These are phyloP conservation scores for Borostomias antarcticus DNA, from an alignment of 2,797 vertebrate genomes.

Conservation along the genomic window DNA sequence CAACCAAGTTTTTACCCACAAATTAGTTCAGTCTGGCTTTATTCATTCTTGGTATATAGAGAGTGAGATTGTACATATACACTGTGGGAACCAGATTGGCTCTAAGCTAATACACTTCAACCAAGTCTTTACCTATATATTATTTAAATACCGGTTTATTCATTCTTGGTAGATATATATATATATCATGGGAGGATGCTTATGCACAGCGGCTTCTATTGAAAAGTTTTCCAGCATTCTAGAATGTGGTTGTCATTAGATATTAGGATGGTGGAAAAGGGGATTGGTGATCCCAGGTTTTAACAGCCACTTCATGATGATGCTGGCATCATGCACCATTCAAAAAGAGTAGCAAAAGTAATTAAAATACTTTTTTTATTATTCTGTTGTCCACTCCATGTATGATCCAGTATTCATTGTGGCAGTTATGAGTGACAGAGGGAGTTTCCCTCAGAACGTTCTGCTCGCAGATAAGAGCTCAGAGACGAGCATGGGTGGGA, in stretches of 20 bases:
- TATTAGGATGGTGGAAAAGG: not conserved
- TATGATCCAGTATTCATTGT: not conserved
- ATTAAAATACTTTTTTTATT: no score
- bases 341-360: no score
- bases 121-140: not conserved
- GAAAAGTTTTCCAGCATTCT: not conserved
- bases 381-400: not conserved
- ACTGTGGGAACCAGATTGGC: not conserved
- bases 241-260: not conserved
- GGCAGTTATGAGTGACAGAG: slow-evolving; percentile 59
- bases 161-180: not conserved
- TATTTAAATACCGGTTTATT: no score
- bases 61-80: not conserved
- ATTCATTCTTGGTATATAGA: not conserved
- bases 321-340: no score
- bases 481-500: slow-evolving; percentile 59
- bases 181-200: not conserved
- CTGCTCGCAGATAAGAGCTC: slow-evolving; percentile 70
- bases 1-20: no score
- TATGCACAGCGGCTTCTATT: not conserved
- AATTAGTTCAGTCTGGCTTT: not conserved
- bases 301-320: no score
- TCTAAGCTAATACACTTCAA: not conserved
- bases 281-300: not conserved
- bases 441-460: slow-evolving; percentile 64